These are phyloP conservation scores for Parthenolecanium corni DNA, from an alignment of 2,888 invertebrate genomes.

Conservation along the genomic window DNA sequence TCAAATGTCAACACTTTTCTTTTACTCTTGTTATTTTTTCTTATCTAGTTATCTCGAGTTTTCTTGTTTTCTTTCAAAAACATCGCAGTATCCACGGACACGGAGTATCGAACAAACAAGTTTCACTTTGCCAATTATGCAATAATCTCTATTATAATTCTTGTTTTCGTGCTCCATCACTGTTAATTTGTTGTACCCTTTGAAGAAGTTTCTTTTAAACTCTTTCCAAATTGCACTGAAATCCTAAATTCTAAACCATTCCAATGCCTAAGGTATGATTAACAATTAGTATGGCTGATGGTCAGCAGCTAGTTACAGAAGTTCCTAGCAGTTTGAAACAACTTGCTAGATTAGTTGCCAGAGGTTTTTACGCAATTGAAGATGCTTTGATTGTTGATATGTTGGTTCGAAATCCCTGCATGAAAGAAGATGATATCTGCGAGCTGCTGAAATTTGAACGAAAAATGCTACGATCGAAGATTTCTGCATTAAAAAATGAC, in stretches of 20 bases:
- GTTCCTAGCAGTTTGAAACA: slow-evolving; percentile 89
- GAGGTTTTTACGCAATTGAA: slow-evolving; percentile 89
- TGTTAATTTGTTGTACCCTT: not conserved
- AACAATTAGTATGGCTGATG: slow-evolving; percentile 2
- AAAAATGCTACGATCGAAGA: slow-evolving; percentile 80
- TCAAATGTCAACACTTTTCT: too few species aligned
- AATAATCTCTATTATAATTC: too few species aligned
- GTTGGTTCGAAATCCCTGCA: slow-evolving; percentile 90
- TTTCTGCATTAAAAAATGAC: slow-evolving; percentile 76
- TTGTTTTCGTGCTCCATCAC: not conserved
- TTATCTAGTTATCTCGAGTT: too few species aligned
- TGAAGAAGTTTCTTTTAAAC: not conserved
- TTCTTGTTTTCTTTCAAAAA: too few species aligned
- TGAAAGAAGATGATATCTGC: slow-evolving; percentile 73
- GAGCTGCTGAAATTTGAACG: slow-evolving; percentile 86
- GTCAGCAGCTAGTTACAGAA: slow-evolving; percentile 48
- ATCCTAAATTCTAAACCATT: not conserved
- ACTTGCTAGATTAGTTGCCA: slow-evolving; percentile 75
- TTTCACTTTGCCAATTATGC: too few species aligned
- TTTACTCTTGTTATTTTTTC: too few species aligned
- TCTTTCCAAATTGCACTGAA: too few species aligned
- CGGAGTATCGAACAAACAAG: too few species aligned
- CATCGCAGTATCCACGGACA: too few species aligned
- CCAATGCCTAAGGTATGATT: not conserved
- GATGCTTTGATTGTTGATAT: slow-evolving; percentile 91